phyloP scores from a whole-genome alignment of 1,140 invertebrate species.

The Augochlora pura region DNA sequence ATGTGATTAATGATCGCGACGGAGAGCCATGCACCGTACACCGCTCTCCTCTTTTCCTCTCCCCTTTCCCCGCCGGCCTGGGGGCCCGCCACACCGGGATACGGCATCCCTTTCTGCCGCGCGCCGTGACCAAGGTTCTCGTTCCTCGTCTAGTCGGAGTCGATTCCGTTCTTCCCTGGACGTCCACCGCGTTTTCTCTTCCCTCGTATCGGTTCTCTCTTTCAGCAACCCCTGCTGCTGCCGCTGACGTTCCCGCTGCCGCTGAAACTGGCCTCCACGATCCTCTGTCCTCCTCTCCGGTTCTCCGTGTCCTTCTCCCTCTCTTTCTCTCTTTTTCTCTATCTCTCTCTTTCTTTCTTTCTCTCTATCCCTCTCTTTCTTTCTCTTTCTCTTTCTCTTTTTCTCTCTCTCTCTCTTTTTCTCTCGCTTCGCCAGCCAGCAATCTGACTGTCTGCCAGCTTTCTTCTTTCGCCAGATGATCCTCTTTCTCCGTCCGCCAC shows the following conservation, averaged over 20 bases:
- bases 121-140: conserved; percentile 21
- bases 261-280: conserved; percentile 51
- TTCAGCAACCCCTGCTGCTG: conserved; percentile 63
- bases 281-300: conserved; percentile 28
- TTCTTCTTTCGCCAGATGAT: conserved; percentile 52
- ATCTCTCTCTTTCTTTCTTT: no score
- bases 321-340: no score
- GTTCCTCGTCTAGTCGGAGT: conserved; percentile 33
- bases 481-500: conserved; percentile 35
- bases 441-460: conserved; percentile 55
- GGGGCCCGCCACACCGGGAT: conserved; percentile 42
- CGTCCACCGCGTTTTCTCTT: conserved; percentile 48
- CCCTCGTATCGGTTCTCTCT: conserved; percentile 54
- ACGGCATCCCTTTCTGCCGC: conserved; percentile 34
- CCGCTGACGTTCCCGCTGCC: conserved; percentile 51
- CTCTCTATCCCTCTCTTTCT: conserved; percentile 24
- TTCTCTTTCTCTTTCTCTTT: no score
- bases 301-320: neutral
- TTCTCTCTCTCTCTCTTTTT: no score
- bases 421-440: conserved; percentile 9
- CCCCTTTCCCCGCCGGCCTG: conserved; percentile 49
- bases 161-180: conserved; percentile 40
- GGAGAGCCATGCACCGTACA: conserved; percentile 74
- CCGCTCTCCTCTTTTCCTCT: conserved; percentile 49
- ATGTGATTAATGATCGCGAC: conserved; percentile 79